Conservation (phyloP, 2,888 invertebrate genomes). For the Bellardia bayeri region DNA sequence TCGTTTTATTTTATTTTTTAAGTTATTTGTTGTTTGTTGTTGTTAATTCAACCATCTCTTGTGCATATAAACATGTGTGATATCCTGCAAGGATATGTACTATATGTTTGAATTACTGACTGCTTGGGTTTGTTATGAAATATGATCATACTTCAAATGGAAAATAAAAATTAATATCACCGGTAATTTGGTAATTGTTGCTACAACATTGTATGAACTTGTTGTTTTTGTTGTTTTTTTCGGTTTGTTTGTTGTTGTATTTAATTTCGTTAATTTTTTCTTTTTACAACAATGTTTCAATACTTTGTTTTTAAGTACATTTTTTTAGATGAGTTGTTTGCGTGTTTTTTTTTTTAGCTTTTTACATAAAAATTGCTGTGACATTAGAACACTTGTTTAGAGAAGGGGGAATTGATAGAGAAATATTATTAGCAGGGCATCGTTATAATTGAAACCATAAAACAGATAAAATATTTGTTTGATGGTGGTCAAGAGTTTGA, state of each 20-base stretch:
- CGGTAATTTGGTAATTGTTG: constrained; percentile 72
- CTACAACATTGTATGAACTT: constrained; percentile 18
- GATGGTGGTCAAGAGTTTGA: background rate
- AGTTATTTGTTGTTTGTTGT: constrained; percentile 46
- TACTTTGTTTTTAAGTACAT: background rate
- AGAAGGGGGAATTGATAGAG: background rate
- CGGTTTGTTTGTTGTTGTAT: constrained; percentile 63
- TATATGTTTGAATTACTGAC: background rate
- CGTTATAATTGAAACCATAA: constrained; percentile 38
- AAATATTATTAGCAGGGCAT: constrained; percentile 23
- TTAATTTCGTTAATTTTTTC: constrained; percentile 56
- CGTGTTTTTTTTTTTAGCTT: constrained; percentile 62
- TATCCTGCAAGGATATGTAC: constrained; percentile 48
- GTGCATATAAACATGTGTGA: background rate
- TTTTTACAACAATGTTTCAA: constrained; percentile 34
- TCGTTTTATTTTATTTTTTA: constrained; percentile 34
- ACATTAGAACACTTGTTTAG: constrained; percentile 5
- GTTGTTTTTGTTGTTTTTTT: constrained; percentile 37
- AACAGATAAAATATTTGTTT: constrained; percentile 30
- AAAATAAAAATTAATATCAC: constrained; percentile 52
- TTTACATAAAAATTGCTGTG: constrained; percentile 1
- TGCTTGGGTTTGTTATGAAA: constrained; percentile 68
- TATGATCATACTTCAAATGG: constrained; percentile 67
- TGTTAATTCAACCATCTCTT: constrained; percentile 35
- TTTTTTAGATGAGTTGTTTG: constrained; percentile 68